phyloP scores from a whole-genome alignment of 1,140 invertebrate species.

The Anadara kagoshimensis region DNA sequence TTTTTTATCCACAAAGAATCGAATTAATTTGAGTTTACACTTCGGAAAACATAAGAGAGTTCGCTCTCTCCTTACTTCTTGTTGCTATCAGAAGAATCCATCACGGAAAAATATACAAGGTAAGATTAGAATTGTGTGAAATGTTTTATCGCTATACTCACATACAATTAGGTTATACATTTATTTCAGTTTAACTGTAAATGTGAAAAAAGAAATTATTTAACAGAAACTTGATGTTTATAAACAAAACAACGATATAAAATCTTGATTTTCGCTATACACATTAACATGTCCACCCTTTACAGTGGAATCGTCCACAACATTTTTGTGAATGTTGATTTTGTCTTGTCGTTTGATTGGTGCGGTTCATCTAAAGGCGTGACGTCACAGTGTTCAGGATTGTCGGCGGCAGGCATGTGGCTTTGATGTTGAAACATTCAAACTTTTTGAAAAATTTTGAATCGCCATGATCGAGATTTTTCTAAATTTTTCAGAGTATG shows the following conservation, averaged over 20 bases:
- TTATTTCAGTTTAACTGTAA: not conserved
- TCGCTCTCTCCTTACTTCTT: constrained; percentile 21
- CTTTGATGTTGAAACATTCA: constrained; percentile 61
- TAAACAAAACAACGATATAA: not conserved
- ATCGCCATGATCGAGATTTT: constrained; percentile 10
- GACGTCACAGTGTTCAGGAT: constrained; percentile 59
- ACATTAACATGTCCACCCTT: constrained; percentile 1
- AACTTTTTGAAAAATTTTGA: constrained; percentile 32
- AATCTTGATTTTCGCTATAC: not conserved
- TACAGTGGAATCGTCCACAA: constrained; percentile 43
- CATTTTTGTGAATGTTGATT: constrained; percentile 63
- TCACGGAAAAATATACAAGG: not conserved
- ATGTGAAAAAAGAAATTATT: not conserved
- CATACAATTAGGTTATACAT: not conserved
- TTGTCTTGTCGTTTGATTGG: constrained; percentile 61
- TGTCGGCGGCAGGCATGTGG: constrained; percentile 64
- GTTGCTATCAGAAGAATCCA: constrained; percentile 21
- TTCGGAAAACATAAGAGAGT: constrained; percentile 39
- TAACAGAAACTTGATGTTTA: not conserved
- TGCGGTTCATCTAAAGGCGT: constrained; percentile 60
- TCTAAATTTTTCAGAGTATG: constrained; percentile 19
- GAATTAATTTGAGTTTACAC: constrained; percentile 11
- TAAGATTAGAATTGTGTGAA: not conserved
- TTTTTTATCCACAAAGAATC: constrained; percentile 1
- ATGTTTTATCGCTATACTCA: not conserved